Base-by-base conservation (phyloP, 2,888 invertebrate genomes). In the Dexiosoma caninum region DNA sequence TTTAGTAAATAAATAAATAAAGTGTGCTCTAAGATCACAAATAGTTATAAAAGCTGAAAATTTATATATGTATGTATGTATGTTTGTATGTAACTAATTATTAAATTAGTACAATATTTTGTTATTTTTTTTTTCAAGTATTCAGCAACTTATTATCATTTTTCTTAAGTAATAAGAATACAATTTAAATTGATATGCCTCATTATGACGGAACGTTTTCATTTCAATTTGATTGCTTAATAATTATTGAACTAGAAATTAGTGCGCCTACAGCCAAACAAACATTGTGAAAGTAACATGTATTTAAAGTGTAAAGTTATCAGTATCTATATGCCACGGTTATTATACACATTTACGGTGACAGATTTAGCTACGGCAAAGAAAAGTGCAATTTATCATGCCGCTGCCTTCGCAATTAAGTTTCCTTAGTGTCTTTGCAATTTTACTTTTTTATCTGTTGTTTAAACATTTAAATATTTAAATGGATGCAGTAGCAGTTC, bases 311-410 rank as follows among this genome's bases (percentile, higher is more conserved):
- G 5, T 23, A 16, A 51, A 10, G 35, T 67, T 66, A 51, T 37
- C 9, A 37, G 51, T 42, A 69, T 46, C 23, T 23, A 35, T 7
- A 57, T 46, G 16, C 35, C 16, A 37, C 9, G 14, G 12, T 46
- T 55, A 32, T n/a, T 42, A 16, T 42, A 14, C 2, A 9, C 9
- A 42, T 40, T 3, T 12, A 27, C 16, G 37, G 37, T 70, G 49
- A 40, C 37, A 69, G 12, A 49, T 71, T 49, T 27, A 49, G 49
- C 57, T 70, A 37, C 66, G 49, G 21, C 42, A 66, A 57, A 19
- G 6, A 14, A 67, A 67, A 46, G 57, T 51, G 40, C 44, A 75
- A 57, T 75, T 75, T 16, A 27, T 42, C 51, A 27, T 51, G n/a
- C 7, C 42, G 42, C 35, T 67, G 51, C 19, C 42, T 40, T 60